A percentile compares a stretch with the other conserved stretches of the same genome.
These are phyloP conservation scores for Pammene fasciana DNA, from an alignment of 2,888 invertebrate species.

Conservation along the genomic window DNA sequence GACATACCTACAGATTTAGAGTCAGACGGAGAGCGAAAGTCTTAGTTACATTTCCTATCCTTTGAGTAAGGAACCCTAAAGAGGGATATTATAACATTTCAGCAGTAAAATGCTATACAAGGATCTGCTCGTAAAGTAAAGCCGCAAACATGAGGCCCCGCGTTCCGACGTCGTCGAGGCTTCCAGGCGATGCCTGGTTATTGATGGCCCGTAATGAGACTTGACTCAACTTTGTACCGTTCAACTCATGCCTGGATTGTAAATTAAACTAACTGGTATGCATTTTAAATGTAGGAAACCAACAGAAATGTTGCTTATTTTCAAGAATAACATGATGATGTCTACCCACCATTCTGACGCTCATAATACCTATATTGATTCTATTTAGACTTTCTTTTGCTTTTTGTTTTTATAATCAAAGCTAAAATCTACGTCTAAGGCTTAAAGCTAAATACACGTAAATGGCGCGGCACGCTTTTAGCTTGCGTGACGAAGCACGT, in stretches of 20 bases:
- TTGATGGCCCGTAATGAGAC: slow-evolving; percentile 60
- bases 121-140: slow-evolving; percentile 52
- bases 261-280: slow-evolving; percentile 5
- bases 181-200: slow-evolving; percentile 48
- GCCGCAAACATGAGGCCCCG: slow-evolving; percentile 53
- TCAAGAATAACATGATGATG: not conserved
- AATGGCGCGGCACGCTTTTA: slow-evolving; percentile 18
- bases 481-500: slow-evolving; percentile 28
- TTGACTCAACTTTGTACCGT: slow-evolving; percentile 50
- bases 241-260: slow-evolving; percentile 16
- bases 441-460: not conserved
- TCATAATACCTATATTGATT: not conserved
- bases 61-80: not conserved
- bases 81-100: slow-evolving; percentile 47
- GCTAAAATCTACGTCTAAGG: too few relatives aligned
- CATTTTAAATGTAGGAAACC: not conserved
- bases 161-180: slow-evolving; percentile 44
- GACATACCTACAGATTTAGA: too few relatives aligned
- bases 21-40: too few relatives aligned
- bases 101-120: slow-evolving; percentile 54
- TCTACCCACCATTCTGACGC: too few relatives aligned
- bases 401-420: slow-evolving; percentile 5
- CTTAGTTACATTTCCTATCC: not conserved
- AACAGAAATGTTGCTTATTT: not conserved
- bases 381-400: not conserved